Conservation (phyloP, 2,113 vertebrate species). For the Struthio camelus region DNA sequence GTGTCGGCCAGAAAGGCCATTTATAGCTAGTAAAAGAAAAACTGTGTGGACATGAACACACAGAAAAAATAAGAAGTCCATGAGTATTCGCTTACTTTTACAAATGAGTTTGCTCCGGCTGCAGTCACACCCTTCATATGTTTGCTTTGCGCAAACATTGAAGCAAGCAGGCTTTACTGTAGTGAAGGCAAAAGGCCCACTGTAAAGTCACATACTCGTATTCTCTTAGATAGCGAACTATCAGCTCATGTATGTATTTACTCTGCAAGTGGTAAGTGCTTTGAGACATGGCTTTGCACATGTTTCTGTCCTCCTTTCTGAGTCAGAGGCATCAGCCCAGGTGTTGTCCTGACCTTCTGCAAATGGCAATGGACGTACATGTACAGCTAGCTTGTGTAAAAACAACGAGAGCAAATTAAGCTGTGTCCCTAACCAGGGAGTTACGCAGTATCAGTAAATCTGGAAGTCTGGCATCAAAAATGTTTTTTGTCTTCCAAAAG, state of each 20-base stretch:
- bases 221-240: not conserved
- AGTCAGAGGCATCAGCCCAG: not conserved
- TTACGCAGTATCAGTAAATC: not conserved
- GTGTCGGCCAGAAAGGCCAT: slow-evolving; percentile 15
- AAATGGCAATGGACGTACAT: not conserved
- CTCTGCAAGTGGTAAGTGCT: not conserved
- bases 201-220: not conserved
- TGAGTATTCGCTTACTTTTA: slow-evolving; percentile 45
- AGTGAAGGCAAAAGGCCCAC: not conserved
- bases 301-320: not conserved
- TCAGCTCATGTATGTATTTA: not conserved
- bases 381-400: not conserved
- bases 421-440: not conserved
- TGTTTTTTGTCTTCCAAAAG: not conserved
- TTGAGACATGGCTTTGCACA: not conserved
- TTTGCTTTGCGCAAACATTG: slow-evolving; percentile 57
- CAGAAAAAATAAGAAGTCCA: not conserved
- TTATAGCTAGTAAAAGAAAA: slow-evolving; percentile 10
- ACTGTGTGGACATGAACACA: not conserved
- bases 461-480: not conserved
- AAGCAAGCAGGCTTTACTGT: not conserved
- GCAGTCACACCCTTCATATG: not conserved
- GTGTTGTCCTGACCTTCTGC: not conserved
- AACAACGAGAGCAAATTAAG: not conserved
- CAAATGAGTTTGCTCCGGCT: slow-evolving; percentile 35